phyloP scores from a whole-genome alignment of 1,140 invertebrate species.

The Diploscapter pachys region DNA sequence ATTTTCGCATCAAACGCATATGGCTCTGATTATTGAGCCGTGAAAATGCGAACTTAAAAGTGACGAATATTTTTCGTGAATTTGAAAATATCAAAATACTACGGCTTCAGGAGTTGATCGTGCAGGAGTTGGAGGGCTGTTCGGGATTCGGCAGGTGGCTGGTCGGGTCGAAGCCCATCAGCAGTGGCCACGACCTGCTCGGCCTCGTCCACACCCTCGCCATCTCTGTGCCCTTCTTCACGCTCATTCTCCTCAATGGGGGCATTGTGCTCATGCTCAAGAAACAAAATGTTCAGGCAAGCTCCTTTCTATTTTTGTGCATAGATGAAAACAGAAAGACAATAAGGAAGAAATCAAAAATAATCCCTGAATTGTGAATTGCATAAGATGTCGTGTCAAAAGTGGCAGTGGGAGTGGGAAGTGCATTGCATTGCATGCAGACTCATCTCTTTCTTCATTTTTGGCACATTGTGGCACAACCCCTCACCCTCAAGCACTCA shows the following conservation, averaged over 20 bases:
- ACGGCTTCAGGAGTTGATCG: slow-evolving; percentile 33
- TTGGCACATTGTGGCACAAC: too few relatives aligned
- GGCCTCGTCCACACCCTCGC: slow-evolving; percentile 47
- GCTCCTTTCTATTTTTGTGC: neutral
- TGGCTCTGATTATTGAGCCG: neutral
- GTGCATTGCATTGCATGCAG: too few relatives aligned
- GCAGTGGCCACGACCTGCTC: slow-evolving; percentile 3
- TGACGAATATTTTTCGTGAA: too few relatives aligned
- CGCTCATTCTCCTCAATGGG: slow-evolving; percentile 56
- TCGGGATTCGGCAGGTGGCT: slow-evolving; percentile 18
- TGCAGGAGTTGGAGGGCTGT: slow-evolving; percentile 26
- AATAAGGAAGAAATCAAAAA: too few relatives aligned
- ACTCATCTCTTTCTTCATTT: too few relatives aligned
- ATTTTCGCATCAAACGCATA: too few relatives aligned
- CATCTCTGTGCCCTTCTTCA: slow-evolving; percentile 51
- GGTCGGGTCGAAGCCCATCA: slow-evolving; percentile 7
- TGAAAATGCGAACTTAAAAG: neutral
- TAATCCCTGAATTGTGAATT: neutral
- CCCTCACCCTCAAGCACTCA: too few relatives aligned
- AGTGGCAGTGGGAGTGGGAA: too few relatives aligned
- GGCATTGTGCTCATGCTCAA: slow-evolving; percentile 55
- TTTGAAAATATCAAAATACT: neutral
- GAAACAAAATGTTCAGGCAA: slow-evolving; percentile 53
- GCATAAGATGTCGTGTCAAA: too few relatives aligned
- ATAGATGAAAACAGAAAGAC: too few relatives aligned